Percentiles rank a stretch among this genome's conserved stretches.
Conservation (phyloP, 2,113 vertebrate genomes). For the Xenopus tropicalis region DNA sequence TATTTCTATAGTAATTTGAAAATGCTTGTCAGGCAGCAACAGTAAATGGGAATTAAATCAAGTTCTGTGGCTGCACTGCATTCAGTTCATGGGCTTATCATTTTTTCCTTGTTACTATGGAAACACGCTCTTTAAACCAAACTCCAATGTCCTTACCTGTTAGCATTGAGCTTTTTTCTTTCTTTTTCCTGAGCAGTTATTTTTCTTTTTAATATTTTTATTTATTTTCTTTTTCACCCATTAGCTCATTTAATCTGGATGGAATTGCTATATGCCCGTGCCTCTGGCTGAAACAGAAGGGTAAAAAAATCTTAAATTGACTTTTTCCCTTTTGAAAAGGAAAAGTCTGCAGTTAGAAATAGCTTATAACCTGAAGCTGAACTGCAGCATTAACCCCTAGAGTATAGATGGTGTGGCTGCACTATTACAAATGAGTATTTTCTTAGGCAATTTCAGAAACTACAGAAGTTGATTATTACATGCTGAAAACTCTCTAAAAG, state of each 20-base stretch:
- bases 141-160: constrained; percentile 39
- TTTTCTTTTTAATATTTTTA: constrained; percentile 20
- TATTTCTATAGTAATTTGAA: constrained; percentile 29
- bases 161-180: constrained; percentile 1
- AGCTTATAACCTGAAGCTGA: constrained; percentile 28
- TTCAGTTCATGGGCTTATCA: constrained; percentile 23
- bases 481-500: neutral
- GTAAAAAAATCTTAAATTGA: constrained; percentile 22
- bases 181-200: constrained; percentile 22
- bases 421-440: constrained; percentile 17
- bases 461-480: neutral
- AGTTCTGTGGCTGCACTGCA: constrained; percentile 23
- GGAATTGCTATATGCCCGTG: constrained; percentile 28
- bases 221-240: constrained; percentile 30
- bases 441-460: too few relatives aligned
- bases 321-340: constrained; percentile 11
- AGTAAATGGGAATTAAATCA: constrained; percentile 40
- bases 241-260: constrained; percentile 35
- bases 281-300: constrained; percentile 21
- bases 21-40: constrained; percentile 39
- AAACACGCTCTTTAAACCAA: constrained; percentile 29
- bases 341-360: constrained; percentile 28
- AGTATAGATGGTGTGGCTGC: neutral
- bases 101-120: constrained; percentile 33
- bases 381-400: constrained; percentile 21